phyloP scores from a whole-genome alignment of 2,113 vertebrate species.

The Dendropsophus ebraccatus region DNA sequence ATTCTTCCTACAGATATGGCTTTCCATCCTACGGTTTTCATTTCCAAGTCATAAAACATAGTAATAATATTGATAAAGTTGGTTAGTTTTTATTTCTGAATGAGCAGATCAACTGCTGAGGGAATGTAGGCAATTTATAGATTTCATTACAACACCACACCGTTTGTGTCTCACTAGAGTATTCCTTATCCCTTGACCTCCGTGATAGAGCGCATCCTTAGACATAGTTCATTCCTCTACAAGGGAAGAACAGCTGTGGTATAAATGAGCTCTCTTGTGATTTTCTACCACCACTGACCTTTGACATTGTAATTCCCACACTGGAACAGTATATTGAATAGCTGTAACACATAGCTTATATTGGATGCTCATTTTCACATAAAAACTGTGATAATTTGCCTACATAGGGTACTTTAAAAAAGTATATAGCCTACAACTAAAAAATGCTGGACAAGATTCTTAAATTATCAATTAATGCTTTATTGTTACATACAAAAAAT shows the following conservation, averaged over 20 bases:
- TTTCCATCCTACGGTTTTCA: no score
- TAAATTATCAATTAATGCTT: no score
- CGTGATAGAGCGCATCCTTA: background rate
- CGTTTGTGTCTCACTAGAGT: background rate
- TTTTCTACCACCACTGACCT: conserved; percentile 35
- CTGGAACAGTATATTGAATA: background rate
- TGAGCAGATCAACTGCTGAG: background rate
- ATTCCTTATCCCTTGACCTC: background rate
- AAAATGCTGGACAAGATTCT: no score
- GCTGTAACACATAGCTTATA: background rate
- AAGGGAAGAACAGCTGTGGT: conserved; percentile 19
- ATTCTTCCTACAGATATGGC: background rate
- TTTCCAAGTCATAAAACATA: background rate
- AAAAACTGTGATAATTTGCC: background rate
- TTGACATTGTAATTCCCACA: background rate
- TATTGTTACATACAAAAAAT: no score
- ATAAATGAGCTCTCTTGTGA: conserved; percentile 35
- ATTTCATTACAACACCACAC: background rate
- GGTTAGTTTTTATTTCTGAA: background rate
- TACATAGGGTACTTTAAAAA: background rate
- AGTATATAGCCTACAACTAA: no score
- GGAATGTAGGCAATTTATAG: conserved; percentile 2
- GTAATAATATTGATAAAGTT: background rate
- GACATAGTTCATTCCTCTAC: conserved; percentile 8
- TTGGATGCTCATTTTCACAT: background rate